Evolutionary conservation across 2,797 vertebrate species (phyloP).

Genomic region (Sebastes hubbsi): DNA sequence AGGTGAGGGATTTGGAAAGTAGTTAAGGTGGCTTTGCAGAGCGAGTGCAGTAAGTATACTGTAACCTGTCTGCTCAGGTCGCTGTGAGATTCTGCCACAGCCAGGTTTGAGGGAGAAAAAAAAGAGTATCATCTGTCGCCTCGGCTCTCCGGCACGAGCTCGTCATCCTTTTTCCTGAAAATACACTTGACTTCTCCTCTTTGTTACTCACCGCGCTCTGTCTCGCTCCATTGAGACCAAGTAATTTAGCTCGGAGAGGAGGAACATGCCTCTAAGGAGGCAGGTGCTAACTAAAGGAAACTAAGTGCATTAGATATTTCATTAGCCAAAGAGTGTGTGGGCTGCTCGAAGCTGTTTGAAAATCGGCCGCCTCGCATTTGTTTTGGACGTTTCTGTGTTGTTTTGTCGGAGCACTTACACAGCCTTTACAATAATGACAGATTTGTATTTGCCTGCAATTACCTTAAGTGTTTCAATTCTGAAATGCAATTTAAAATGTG

Average conservation of each 20-base stretch:
- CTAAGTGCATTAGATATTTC: constrained; percentile 73
- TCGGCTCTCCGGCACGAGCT: constrained; percentile 32
- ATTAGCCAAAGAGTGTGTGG: constrained; percentile 51
- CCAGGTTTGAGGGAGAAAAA: neutral
- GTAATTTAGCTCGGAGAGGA: constrained; percentile 68
- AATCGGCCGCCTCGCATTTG: constrained; percentile 39
- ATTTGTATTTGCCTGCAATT: constrained; percentile 67
- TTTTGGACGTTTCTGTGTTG: constrained; percentile 29
- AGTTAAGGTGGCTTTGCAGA: constrained; percentile 40
- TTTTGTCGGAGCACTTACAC: constrained; percentile 37
- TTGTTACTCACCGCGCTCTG: constrained; percentile 56
- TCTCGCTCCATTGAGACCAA: constrained; percentile 66
- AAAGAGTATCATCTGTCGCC: constrained; percentile 18
- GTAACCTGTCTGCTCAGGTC: constrained; percentile 18
- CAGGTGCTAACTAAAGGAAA: constrained; percentile 72
- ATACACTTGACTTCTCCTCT: constrained; percentile 55
- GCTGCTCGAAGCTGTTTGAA: constrained; percentile 48
- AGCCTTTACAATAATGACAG: constrained; percentile 44
- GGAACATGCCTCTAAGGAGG: constrained; percentile 70
- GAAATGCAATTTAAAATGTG: constrained; percentile 23
- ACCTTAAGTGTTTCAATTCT: constrained; percentile 36
- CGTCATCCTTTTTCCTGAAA: constrained; percentile 54
- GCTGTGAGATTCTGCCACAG: neutral
- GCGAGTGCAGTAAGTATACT: neutral
- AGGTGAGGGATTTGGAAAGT: constrained; percentile 38